Evolutionary conservation across 2,888 invertebrate genomes (phyloP).

Genomic region (Chymomyza caudatula): DNA sequence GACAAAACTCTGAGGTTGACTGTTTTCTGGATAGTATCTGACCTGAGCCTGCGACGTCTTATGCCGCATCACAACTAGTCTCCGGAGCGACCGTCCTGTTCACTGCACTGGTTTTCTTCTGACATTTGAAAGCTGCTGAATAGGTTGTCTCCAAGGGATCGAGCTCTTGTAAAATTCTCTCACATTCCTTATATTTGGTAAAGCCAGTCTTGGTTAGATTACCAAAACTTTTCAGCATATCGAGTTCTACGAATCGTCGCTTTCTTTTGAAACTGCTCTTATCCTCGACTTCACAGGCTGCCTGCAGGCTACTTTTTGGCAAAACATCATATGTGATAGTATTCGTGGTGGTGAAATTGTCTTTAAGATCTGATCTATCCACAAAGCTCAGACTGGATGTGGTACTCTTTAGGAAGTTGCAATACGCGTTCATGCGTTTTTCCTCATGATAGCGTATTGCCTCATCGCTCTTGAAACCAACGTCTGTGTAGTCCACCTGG

Average conservation of each 20-base stretch:
- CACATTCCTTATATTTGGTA: not conserved
- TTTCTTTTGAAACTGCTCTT: not conserved
- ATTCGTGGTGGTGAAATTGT: conserved; percentile 46
- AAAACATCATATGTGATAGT: conserved; percentile 41
- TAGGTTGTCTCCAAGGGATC: conserved; percentile 32
- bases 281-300: accelerated
- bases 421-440: conserved; percentile 20
- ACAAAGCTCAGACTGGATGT: conserved; percentile 18
- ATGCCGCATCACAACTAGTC: not conserved
- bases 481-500: conserved; percentile 33
- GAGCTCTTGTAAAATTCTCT: not conserved
- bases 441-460: conserved; percentile 5
- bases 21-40: too few relatives aligned
- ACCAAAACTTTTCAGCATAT: conserved; percentile 42
- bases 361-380: conserved; percentile 7
- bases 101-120: not conserved
- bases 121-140: conserved; percentile 1
- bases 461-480: not conserved
- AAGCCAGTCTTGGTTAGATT: conserved; percentile 35
- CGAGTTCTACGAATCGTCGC: conserved; percentile 6
- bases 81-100: not conserved
- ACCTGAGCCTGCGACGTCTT: too few relatives aligned
- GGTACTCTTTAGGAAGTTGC: conserved; percentile 23
- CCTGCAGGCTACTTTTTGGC: conserved; percentile 19
- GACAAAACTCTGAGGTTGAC: too few relatives aligned